Evolutionary conservation across 1,140 invertebrate species (phyloP).

Genomic region (Choristoneura fumiferana): DNA sequence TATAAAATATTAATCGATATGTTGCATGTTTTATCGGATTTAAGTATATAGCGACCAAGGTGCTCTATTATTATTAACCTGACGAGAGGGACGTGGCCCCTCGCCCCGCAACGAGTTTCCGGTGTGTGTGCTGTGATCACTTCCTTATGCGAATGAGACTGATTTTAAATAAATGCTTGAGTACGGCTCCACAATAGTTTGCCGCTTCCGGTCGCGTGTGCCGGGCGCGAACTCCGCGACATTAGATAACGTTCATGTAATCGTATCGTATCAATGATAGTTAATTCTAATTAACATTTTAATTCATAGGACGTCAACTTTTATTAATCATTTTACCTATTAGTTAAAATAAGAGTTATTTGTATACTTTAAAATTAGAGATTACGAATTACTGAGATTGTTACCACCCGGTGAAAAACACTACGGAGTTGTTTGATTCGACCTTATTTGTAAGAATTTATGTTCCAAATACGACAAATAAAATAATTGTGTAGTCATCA

Average conservation of each 20-base stretch:
- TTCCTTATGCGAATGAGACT: constrained; percentile 79
- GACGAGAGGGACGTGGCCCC: constrained; percentile 67
- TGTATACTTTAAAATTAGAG: constrained; percentile 67
- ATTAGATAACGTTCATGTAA: constrained; percentile 47
- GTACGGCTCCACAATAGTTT: neutral
- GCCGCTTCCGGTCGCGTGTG: neutral
- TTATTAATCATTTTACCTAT: constrained; percentile 59
- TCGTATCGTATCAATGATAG: constrained; percentile 44
- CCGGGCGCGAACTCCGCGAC: constrained; percentile 1
- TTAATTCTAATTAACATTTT: constrained; percentile 52
- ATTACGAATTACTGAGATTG: constrained; percentile 74
- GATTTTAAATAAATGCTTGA: constrained; percentile 73
- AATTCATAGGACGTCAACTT: constrained; percentile 63
- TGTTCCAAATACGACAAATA: constrained; percentile 52
- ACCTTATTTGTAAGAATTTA: constrained; percentile 49
- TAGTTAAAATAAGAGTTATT: constrained; percentile 59
- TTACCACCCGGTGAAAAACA: constrained; percentile 67
- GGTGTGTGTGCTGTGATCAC: constrained; percentile 77
- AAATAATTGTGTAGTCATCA: constrained; percentile 27
- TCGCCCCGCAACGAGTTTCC: constrained; percentile 74
- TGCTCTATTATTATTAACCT: constrained; percentile 69
- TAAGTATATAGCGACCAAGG: constrained; percentile 73
- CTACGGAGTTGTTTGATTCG: constrained; percentile 49
- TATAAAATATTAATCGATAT: constrained; percentile 53
- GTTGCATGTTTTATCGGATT: constrained; percentile 64